Evolutionary conservation across 2,797 vertebrate species (phyloP), one percentile per base, ranked within the genome.

Genomic region (Gobionotothen gibberifrons): DNA sequence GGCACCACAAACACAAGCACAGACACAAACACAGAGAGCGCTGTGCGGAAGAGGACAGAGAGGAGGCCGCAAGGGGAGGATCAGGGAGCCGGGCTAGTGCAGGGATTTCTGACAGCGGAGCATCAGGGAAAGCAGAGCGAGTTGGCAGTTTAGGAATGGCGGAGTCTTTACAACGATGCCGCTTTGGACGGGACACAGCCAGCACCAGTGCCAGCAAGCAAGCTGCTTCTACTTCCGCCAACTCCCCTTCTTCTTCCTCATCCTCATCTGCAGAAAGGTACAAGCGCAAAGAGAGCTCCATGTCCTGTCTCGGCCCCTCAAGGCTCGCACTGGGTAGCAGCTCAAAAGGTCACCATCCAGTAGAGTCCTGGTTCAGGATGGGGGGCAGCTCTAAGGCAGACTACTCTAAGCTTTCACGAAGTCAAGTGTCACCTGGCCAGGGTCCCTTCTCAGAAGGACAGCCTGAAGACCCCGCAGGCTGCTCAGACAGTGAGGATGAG

Each of bases 21-120:
- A 96, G 98, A 62, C 98, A 99, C 90, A 98, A 99, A 92, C 97
- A 99, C 87, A 93, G 98, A 54, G 98, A 99, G 17, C 97, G 97
- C 39, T 97, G 97, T 22, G 88, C 86, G 1, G 93, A 94, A 43
- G 93, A 94, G 16, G 93, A 94, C 44, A 87, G 84, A 21, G 95
- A 93, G 32, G 93, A 93, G 44, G 75, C 83, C 13, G 83, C 81
- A 29, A 87, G 87, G 53, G 89, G 87, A 36, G 86, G 76, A 62
- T 82, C 90, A 72, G 84, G 84, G 48, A 90, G 76, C 53, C 76
- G 91, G 22, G 49, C 72, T 10, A 63, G 62, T 48, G 61, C 81
- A 74, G 90, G 90, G 26, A 83, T 89, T 69, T 78, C 92, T n/a
- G 93, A 94, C 32, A 72, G 85, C 44, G 89, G 88, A 73, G 58